Base-by-base conservation (phyloP, 2,797 vertebrate species). In the Sebastes diploproa region DNA sequence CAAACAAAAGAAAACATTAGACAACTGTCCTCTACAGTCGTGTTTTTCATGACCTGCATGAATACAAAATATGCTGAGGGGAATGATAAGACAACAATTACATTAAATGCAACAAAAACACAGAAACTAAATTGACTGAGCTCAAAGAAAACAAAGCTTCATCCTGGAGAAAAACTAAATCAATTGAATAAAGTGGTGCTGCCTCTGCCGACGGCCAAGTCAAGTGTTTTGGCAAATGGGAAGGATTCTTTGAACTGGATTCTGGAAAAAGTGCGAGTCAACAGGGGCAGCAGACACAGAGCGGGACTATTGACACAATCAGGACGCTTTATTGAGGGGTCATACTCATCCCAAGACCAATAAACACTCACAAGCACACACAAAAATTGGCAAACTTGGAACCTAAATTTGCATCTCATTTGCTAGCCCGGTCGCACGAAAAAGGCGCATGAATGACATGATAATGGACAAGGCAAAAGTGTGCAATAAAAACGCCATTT, bases 231-330 rank as follows among this genome's bases (percentile, higher is more conserved):
- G 56, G 46, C 14, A 62, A 76, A 71, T 42, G 52, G 8, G 29
- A 65, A 25, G 0, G 2, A 55, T 66, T 55, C 54, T 74, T 60
- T 52, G 50, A 75, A 80, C 2, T 34, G 32, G 18, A 73, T 78
- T 86, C 67, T 78, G 65, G 71, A 72, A 82, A 82, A 72, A 22
- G 38, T 56, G 56, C 7, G 50, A 79, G 67, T 75, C 67, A 63
- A 52, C 55, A 38, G 12, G 14, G 34, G 25, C 30, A 34, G 72
- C 54, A 50, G 78, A 74, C 38, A 22, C 2, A 82, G 5, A 13
- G n/a, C 0, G 14, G 34, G 69, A 16, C 52, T 22, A 61, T 1
- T 25, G 11, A 71, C 25, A 2, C 1, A 3, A 6, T 63, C 22
- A 23, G 9, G 7, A 12, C 1, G 4, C 16, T 14, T 32, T 29